phyloP scores from a whole-genome alignment of 2,797 vertebrate species.

The Catostomus latipinnis region DNA sequence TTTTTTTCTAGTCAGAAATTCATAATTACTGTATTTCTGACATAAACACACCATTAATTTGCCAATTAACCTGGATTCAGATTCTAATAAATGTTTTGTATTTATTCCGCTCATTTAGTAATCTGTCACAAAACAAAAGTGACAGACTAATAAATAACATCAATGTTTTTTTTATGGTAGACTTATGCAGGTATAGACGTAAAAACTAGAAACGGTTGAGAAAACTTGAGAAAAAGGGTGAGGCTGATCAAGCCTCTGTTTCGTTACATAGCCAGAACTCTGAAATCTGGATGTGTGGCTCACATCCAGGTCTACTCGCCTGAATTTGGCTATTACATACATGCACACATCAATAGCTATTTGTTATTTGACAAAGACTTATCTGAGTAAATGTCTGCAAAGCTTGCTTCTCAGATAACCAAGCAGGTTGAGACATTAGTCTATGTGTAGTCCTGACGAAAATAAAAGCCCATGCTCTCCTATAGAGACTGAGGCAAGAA shows the following conservation, averaged over 20 bases:
- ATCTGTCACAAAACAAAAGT: not conserved
- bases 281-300: constrained; percentile 15
- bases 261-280: not conserved
- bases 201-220: constrained; percentile 1
- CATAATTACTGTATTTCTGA: too few species aligned
- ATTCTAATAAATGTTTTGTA: not conserved
- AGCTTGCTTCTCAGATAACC: constrained; percentile 13
- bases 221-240: not conserved
- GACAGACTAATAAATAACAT: not conserved
- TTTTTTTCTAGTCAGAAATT: too few species aligned
- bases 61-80: too few species aligned
- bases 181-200: not conserved
- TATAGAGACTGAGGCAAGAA: constrained; percentile 53
- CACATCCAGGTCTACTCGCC: constrained; percentile 12
- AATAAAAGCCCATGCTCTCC: constrained; percentile 39
- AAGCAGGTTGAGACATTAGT: constrained; percentile 21
- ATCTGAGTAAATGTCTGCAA: constrained; percentile 20
- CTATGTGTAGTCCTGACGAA: constrained; percentile 3
- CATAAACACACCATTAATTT: too few species aligned
- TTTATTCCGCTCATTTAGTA: not conserved
- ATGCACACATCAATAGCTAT: not conserved
- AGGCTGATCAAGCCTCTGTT: not conserved
- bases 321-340: constrained; percentile 16
- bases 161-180: too few species aligned
- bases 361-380: constrained; percentile 25